phyloP scores from a whole-genome alignment of 2,888 invertebrate genomes.

The Uloborus plumipes region DNA sequence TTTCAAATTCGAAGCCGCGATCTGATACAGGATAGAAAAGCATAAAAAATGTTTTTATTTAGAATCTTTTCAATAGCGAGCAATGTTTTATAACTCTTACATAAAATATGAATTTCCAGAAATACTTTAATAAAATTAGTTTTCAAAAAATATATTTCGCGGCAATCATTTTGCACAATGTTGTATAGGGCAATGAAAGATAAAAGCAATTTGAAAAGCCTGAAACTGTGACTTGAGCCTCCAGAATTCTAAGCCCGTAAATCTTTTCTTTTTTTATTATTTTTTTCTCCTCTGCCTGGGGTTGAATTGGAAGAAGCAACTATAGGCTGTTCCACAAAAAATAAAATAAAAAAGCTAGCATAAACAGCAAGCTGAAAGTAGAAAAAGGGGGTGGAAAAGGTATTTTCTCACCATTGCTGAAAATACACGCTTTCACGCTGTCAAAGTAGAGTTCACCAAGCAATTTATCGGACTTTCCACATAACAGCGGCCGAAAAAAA shows the following conservation, averaged over 20 bases:
- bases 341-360: slow-evolving; percentile 21
- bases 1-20: too few species aligned
- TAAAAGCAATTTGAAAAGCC: slow-evolving; percentile 1
- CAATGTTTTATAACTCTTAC: too few species aligned
- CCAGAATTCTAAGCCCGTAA: slow-evolving; percentile 17
- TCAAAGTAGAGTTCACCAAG: slow-evolving; percentile 63
- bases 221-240: slow-evolving; percentile 41
- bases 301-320: too few species aligned
- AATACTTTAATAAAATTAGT: too few species aligned
- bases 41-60: too few species aligned
- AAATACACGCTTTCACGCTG: slow-evolving; percentile 64
- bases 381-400: slow-evolving; percentile 52
- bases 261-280: too few species aligned
- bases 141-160: too few species aligned
- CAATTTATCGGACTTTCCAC: slow-evolving; percentile 65
- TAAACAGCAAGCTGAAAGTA: slow-evolving; percentile 34
- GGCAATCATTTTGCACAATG: background rate
- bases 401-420: slow-evolving; percentile 60
- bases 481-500: slow-evolving; percentile 57
- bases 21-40: too few species aligned
- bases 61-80: too few species aligned
- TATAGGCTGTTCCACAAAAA: slow-evolving; percentile 29
- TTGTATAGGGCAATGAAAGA: slow-evolving; percentile 1
- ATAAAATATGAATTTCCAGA: too few species aligned
- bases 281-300: too few species aligned